Conservation (phyloP, 2,888 invertebrate genomes). For the Microplitis manilae region DNA sequence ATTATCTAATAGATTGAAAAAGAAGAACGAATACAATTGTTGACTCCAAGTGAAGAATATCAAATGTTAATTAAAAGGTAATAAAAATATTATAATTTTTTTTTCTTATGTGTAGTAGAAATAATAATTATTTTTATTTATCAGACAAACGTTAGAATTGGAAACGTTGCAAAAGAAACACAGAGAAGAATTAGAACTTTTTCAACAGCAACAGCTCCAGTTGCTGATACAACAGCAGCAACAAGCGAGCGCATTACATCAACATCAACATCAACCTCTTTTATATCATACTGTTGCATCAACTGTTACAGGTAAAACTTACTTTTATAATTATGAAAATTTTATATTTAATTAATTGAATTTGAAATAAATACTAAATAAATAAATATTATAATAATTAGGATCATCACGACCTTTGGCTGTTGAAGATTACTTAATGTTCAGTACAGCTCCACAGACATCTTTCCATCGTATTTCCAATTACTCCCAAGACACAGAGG, state of each 20-base stretch:
- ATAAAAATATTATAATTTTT: background rate
- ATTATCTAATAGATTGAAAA: slow-evolving; percentile 59
- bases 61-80: slow-evolving; percentile 69
- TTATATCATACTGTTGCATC: slow-evolving; percentile 66
- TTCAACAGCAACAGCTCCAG: slow-evolving; percentile 69
- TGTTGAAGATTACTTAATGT: slow-evolving; percentile 68
- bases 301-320: slow-evolving; percentile 60
- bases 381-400: slow-evolving; percentile 39
- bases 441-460: slow-evolving; percentile 65
- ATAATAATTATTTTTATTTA: slow-evolving; percentile 16
- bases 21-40: slow-evolving; percentile 61
- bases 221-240: slow-evolving; percentile 68
- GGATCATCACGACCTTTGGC: slow-evolving; percentile 66
- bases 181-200: slow-evolving; percentile 68
- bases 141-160: slow-evolving; percentile 72
- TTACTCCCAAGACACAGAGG: slow-evolving; percentile 67
- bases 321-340: background rate
- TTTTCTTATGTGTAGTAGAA: background rate
- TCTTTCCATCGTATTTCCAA: slow-evolving; percentile 64
- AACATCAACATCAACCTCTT: slow-evolving; percentile 68
- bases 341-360: background rate
- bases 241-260: slow-evolving; percentile 68
- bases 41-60: slow-evolving; percentile 70
- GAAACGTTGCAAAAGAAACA: slow-evolving; percentile 72
- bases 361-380: background rate